phyloP scores from a whole-genome alignment of 2,888 invertebrate genomes.

The Oeneis ivallda region DNA sequence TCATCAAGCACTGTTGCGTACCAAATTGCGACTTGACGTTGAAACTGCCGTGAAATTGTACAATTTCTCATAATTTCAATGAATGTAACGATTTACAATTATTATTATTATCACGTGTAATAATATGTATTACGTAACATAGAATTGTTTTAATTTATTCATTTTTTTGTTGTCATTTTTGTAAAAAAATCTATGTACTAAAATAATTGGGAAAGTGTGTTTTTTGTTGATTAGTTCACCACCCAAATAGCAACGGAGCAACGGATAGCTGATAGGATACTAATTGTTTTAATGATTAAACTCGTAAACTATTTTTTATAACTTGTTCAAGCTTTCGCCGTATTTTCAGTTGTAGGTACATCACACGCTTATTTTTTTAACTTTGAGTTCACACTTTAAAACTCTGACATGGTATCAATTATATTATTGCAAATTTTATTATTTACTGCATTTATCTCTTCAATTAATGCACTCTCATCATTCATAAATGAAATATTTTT shows the following conservation, averaged over 20 bases:
- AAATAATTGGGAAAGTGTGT: too few relatives aligned
- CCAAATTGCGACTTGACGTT: slow-evolving; percentile 53
- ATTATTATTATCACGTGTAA: slow-evolving; percentile 10
- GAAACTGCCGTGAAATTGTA: slow-evolving; percentile 40
- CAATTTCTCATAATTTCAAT: slow-evolving; percentile 29
- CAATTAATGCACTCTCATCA: too few relatives aligned
- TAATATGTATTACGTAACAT: background rate
- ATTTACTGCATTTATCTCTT: too few relatives aligned
- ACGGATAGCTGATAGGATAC: too few relatives aligned
- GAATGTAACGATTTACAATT: slow-evolving; percentile 14
- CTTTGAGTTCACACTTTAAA: too few relatives aligned
- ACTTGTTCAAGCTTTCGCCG: background rate
- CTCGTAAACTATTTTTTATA: too few relatives aligned
- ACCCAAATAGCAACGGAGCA: too few relatives aligned
- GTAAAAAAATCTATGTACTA: background rate
- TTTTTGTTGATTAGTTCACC: too few relatives aligned
- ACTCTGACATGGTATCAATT: background rate
- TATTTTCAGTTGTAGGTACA: background rate
- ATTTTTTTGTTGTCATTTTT: background rate
- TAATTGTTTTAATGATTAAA: too few relatives aligned
- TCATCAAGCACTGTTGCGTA: slow-evolving; percentile 51
- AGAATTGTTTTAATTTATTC: background rate
- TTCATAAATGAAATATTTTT: too few relatives aligned
- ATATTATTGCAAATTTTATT: background rate
- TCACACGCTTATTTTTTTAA: background rate